These are phyloP conservation scores for Cepaea hortensis DNA, from an alignment of 2,888 invertebrate species.

Conservation along the genomic window DNA sequence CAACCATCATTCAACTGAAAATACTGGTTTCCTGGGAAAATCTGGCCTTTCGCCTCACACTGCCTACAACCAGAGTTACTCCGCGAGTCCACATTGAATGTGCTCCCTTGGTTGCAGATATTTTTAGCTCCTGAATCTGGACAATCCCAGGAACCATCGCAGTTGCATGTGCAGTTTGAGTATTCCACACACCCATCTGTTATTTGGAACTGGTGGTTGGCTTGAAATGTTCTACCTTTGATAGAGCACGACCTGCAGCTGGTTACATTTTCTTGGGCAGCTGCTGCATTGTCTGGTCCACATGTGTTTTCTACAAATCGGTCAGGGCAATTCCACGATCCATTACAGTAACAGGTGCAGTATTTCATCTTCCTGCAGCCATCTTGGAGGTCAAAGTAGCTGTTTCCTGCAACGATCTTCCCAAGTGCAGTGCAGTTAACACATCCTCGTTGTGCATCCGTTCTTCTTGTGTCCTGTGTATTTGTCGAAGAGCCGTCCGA, in stretches of 20 bases:
- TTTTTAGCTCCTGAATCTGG: constrained; percentile 53
- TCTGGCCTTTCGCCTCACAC: constrained; percentile 47
- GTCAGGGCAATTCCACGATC: constrained; percentile 62
- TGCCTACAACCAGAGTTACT: constrained; percentile 16
- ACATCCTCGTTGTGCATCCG: background rate
- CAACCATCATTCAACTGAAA: constrained; percentile 62
- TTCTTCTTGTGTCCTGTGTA: background rate
- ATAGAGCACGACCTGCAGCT: background rate
- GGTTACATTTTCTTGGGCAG: background rate
- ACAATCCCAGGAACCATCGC: constrained; percentile 64
- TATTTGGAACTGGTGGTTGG: constrained; percentile 58
- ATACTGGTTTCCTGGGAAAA: constrained; percentile 57
- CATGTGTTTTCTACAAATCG: constrained; percentile 43
- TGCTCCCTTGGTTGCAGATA: constrained; percentile 52
- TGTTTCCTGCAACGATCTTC: constrained; percentile 55
- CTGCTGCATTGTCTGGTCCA: background rate
- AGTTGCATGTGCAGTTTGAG: constrained; percentile 62
- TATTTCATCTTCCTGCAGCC: constrained; percentile 62
- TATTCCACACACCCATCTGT: constrained; percentile 63
- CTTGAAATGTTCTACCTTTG: constrained; percentile 50
- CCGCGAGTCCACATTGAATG: constrained; percentile 16
- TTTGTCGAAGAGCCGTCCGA: background rate
- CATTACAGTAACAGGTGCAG: constrained; percentile 67
- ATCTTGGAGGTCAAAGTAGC: constrained; percentile 60
- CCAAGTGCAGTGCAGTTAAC: constrained; percentile 52